Evolutionary conservation across 2,888 invertebrate species (phyloP).

Genomic region (Himalopsyche tibetana): DNA sequence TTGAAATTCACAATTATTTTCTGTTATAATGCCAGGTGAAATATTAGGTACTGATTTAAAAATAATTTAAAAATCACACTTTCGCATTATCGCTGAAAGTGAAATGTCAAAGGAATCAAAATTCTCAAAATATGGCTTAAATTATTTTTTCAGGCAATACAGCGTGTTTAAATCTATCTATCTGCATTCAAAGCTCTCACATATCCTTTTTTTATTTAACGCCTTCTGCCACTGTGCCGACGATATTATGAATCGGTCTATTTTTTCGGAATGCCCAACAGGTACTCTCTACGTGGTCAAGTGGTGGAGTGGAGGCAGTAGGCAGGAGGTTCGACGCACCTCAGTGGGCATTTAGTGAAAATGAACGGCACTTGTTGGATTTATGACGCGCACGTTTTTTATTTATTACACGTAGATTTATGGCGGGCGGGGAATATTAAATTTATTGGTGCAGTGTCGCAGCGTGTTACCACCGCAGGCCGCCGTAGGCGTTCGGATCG

Average conservation of each 20-base stretch:
- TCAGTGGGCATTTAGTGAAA: conserved; percentile 62
- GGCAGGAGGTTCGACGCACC: conserved; percentile 31
- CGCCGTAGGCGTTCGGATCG: conserved; percentile 8
- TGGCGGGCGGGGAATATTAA: conserved; percentile 53
- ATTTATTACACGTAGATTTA: conserved; percentile 61
- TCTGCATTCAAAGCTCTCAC: too few species aligned
- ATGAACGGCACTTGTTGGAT: conserved; percentile 59
- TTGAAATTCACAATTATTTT: too few species aligned
- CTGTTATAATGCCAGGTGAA: too few species aligned
- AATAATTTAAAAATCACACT: too few species aligned
- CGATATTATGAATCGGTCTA: neutral
- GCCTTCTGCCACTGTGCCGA: too few species aligned
- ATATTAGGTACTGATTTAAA: too few species aligned
- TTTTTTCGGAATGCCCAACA: neutral
- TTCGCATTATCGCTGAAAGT: too few species aligned
- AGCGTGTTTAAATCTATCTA: too few species aligned
- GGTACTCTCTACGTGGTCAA: conserved; percentile 5
- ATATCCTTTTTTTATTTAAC: too few species aligned
- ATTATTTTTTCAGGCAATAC: too few species aligned
- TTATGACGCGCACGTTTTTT: conserved; percentile 60
- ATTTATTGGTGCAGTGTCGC: conserved; percentile 56
- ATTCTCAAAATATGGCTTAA: too few species aligned
- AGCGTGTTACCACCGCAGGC: conserved; percentile 55
- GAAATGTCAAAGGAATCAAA: too few species aligned
- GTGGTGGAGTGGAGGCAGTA: conserved; percentile 14